phyloP scores from a whole-genome alignment of 2,113 vertebrate genomes.

The Corynorhinus townsendii region DNA sequence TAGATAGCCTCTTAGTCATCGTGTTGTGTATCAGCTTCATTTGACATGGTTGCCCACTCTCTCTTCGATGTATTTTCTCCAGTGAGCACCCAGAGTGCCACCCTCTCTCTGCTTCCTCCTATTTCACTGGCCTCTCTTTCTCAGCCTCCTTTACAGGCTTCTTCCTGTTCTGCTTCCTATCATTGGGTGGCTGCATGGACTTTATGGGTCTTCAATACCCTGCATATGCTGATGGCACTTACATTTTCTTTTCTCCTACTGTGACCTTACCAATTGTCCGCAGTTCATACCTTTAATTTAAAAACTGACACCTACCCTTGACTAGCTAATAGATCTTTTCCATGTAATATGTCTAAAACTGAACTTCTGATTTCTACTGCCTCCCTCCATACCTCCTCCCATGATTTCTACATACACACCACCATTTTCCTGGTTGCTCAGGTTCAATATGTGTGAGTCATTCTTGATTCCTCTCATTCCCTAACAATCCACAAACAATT shows the following conservation, averaged over 20 bases:
- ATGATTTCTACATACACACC: not conserved
- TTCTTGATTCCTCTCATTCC: not conserved
- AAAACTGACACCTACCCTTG: not conserved
- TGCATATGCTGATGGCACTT: not conserved
- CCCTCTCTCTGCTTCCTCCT: not conserved
- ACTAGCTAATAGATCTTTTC: not conserved
- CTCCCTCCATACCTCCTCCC: not conserved
- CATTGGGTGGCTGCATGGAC: rapidly evolving
- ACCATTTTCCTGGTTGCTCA: not conserved
- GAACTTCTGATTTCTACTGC: not conserved
- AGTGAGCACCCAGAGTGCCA: no score
- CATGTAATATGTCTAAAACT: not conserved
- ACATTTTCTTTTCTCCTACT: not conserved
- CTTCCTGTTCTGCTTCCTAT: not conserved
- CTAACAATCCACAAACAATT: not conserved
- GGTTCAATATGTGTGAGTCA: not conserved
- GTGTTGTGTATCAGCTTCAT: not conserved
- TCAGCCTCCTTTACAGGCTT: not conserved
- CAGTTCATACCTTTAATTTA: not conserved
- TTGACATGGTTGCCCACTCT: no score
- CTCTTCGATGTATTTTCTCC: not conserved
- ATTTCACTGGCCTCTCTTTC: not conserved
- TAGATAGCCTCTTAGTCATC: not conserved
- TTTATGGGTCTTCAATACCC: not conserved
- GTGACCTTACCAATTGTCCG: not conserved